A percentile compares a stretch with the other conserved stretches of the same genome.
These are phyloP conservation scores for Caenorhabditis brenneri DNA, from an alignment of 1,140 invertebrate species.

Conservation along the genomic window DNA sequence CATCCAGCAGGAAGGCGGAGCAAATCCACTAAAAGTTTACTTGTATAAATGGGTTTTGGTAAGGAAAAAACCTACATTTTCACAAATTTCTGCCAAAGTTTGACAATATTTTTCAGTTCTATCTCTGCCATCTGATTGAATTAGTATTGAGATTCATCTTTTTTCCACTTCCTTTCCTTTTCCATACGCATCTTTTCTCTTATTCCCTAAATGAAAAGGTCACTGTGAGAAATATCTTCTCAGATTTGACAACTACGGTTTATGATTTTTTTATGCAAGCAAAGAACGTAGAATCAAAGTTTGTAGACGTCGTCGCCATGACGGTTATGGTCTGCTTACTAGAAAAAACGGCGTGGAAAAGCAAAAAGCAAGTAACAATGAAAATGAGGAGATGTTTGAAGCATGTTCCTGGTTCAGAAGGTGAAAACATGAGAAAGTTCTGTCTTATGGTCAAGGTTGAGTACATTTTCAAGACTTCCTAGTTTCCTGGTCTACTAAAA, in stretches of 20 bases:
- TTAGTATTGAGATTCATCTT: no score
- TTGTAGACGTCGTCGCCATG: not conserved
- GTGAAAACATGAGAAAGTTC: not conserved
- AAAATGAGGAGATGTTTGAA: not conserved
- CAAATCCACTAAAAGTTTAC: not conserved
- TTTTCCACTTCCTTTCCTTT: not conserved
- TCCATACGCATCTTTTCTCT: not conserved
- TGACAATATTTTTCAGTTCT: no score
- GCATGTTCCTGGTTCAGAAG: not conserved
- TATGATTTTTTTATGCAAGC: no score
- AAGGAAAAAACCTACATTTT: not conserved
- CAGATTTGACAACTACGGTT: not conserved
- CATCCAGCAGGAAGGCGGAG: not conserved
- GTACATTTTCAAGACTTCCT: not conserved
- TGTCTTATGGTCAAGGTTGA: conserved; percentile 16
- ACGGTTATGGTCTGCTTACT: not conserved
- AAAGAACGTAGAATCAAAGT: no score
- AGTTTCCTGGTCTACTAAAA: not conserved
- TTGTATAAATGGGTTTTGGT: not conserved
- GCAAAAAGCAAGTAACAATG: not conserved
- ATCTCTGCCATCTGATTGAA: no score
- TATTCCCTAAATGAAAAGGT: not conserved
- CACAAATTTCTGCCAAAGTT: no score
- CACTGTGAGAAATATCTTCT: not conserved
- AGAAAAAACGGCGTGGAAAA: not conserved